Percentiles rank a stretch among this genome's conserved stretches.
These are phyloP conservation scores for Clinocottus analis DNA, from an alignment of 2,113 vertebrate species.

Conservation along the genomic window DNA sequence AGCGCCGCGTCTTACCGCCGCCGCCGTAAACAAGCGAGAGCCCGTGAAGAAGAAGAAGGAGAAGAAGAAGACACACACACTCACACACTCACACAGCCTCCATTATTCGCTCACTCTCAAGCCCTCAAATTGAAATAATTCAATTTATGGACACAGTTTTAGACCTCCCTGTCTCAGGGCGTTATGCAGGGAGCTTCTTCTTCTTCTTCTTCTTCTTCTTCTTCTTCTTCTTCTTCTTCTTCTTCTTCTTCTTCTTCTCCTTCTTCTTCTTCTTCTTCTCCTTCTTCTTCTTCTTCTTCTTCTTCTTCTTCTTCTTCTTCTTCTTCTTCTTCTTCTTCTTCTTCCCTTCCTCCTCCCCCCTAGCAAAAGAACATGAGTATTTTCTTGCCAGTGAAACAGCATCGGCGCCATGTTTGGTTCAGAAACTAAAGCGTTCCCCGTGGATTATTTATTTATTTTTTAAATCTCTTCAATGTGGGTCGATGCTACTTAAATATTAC, in stretches of 20 bases:
- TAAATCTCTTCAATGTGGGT: conserved; percentile 70
- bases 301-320: too few relatives aligned
- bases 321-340: too few relatives aligned
- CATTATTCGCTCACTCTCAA: conserved; percentile 75
- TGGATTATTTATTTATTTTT: conserved; percentile 36
- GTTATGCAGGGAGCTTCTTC: conserved; percentile 77
- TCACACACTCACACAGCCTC: conserved; percentile 64
- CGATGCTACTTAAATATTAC: conserved; percentile 80
- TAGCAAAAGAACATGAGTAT: too few relatives aligned
- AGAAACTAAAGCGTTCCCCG: conserved; percentile 71
- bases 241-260: too few relatives aligned
- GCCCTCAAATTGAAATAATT: conserved; percentile 84
- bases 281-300: too few relatives aligned
- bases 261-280: too few relatives aligned
- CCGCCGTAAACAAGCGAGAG: conserved; percentile 84
- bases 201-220: too few relatives aligned
- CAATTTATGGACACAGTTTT: conserved; percentile 82
- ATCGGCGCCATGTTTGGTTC: conserved; percentile 75
- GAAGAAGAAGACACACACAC: conserved; percentile 82
- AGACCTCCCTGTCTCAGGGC: conserved; percentile 80
- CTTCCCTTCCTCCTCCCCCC: too few relatives aligned
- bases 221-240: too few relatives aligned
- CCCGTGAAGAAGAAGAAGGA: conserved; percentile 83
- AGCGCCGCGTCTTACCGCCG: too few relatives aligned
- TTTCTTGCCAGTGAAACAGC: conserved; percentile 79